Evolutionary conservation across 2,797 vertebrate genomes (phyloP), one percentile per base, ranked within the genome.

Genomic region (Parotocinclus haroldoi): DNA sequence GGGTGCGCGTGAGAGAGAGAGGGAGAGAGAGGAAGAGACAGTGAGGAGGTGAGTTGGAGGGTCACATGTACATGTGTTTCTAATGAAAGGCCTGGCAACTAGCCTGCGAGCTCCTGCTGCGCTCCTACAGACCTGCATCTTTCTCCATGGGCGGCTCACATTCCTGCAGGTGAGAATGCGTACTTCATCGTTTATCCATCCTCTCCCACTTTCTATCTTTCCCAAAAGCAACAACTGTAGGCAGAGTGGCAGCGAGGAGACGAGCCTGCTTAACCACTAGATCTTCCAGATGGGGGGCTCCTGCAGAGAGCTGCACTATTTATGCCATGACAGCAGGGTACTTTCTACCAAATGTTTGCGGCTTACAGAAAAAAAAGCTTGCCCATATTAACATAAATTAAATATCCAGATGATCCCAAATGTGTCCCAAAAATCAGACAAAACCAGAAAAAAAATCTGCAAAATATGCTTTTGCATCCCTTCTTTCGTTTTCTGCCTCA

Each of bases 11-110:
- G 36, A 38, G 54, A 48, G 50, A 68, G 48, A 44, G 50, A 51
- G 19, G 12, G 12, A 71, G 36, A 39, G 27, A 27, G 46, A 56
- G 36, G n/a, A 39, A 17, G 37, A 9, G 65, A 49, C 44, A 8
- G 44, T 63, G 56, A 39, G 55, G 59, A 48, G 39, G 52, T 45
- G 60, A 27, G 48, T 58, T 50, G 50, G 61, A 44, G 56, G 27
- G 27, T 27, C 27, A 69, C 65, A 74, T 51, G 60, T 72, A 73
- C 70, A 78, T 62, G 72, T 68, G 72, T 76, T 86, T 85, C 74
- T 70, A 84, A 80, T 77, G 70, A n/a, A 67, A 80, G 74, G 63
- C 50, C 12, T 3, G 36, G 51, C n/a, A 49, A 65, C 69, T 53
- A 2, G 63, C 16, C 58, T 73, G 63, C 71, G 66, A 74, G 63